Percentiles rank a stretch among this genome's conserved stretches.
phyloP scores from a whole-genome alignment of 2,113 vertebrate species.

The Lepus europaeus region DNA sequence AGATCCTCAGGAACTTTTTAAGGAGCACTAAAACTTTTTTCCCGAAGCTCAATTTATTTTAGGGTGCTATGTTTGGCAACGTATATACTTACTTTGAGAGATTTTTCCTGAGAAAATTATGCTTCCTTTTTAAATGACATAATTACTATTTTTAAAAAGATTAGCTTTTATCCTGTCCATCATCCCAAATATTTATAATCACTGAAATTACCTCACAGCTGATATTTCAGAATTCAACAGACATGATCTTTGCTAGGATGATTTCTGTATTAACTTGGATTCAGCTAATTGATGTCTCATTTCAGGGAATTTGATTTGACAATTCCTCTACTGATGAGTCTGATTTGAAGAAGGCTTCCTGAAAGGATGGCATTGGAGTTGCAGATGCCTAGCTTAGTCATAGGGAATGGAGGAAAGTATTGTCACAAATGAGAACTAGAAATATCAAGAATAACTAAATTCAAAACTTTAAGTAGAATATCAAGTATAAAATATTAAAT shows the following conservation, averaged over 20 bases:
- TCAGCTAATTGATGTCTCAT: not conserved
- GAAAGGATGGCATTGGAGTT: not conserved
- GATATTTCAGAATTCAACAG: not conserved
- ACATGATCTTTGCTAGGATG: not conserved
- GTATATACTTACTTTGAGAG: slow-evolving; percentile 28
- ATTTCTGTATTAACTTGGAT: not conserved
- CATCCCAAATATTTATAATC: not conserved
- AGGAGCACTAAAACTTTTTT: slow-evolving; percentile 43
- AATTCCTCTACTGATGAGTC: not conserved
- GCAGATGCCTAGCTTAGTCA: not conserved
- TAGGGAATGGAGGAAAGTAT: not conserved
- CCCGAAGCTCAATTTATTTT: slow-evolving; percentile 49
- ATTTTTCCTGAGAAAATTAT: slow-evolving; percentile 26
- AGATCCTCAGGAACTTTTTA: not conserved
- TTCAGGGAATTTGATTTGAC: not conserved
- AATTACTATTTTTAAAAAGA: slow-evolving; percentile 16
- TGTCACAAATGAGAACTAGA: not conserved
- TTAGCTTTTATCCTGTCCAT: slow-evolving; percentile 18
- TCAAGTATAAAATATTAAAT: not conserved
- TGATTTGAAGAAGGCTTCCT: not conserved
- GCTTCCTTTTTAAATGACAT: slow-evolving; percentile 35
- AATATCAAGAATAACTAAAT: not conserved
- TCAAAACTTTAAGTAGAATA: not conserved
- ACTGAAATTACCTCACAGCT: not conserved
- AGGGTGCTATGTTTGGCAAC: slow-evolving; percentile 1